Conservation (phyloP, 2,797 vertebrate genomes). For the Myotis findleyi region DNA sequence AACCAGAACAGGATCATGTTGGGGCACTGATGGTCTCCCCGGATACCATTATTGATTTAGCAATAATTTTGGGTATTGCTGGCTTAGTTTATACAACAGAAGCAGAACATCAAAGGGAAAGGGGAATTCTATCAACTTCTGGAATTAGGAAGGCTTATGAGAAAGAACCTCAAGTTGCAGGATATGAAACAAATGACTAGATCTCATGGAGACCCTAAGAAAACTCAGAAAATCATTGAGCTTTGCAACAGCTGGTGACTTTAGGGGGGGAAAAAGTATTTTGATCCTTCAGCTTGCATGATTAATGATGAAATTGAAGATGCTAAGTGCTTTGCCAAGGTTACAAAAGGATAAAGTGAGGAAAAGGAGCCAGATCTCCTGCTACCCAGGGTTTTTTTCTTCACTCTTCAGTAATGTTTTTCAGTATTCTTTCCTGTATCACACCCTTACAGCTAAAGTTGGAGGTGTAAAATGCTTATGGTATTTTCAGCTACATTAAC, state of each 20-base stretch:
- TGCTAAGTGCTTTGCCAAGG: background rate
- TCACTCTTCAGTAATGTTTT: background rate
- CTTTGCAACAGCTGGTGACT: background rate
- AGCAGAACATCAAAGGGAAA: background rate
- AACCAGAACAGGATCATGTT: background rate
- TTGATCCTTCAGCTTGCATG: background rate
- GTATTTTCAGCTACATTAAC: slow-evolving; percentile 47
- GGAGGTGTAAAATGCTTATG: background rate
- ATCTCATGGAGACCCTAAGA: background rate
- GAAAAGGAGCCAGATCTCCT: background rate
- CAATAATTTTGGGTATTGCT: background rate
- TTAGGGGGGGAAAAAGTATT: background rate
- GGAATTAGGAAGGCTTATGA: background rate
- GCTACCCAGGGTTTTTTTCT: background rate
- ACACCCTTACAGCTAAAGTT: background rate
- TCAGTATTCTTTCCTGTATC: background rate
- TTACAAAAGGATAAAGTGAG: background rate
- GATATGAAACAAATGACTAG: background rate
- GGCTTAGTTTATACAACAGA: background rate
- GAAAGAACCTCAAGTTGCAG: background rate
- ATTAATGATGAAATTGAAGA: background rate
- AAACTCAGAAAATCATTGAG: slow-evolving; percentile 5
- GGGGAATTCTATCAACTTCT: background rate
- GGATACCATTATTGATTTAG: background rate
- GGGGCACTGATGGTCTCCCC: background rate